Percentiles rank a stretch among this genome's conserved stretches.
Evolutionary conservation across 2,888 invertebrate species (phyloP).

Genomic region (Tenthredo livida): DNA sequence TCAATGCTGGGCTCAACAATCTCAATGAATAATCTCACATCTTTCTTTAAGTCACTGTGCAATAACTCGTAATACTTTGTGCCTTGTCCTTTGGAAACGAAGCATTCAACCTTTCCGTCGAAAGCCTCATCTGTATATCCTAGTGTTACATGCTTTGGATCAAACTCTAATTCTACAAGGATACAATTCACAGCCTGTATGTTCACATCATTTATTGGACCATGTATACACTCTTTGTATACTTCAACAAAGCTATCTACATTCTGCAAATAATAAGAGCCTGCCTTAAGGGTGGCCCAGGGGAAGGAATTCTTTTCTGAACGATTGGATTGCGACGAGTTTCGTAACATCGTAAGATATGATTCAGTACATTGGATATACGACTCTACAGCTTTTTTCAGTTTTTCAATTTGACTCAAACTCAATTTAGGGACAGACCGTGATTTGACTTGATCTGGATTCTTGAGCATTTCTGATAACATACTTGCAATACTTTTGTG

Average conservation of each 20-base stretch:
- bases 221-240: neutral
- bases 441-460: slow-evolving; percentile 36
- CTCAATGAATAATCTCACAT: slow-evolving; percentile 17
- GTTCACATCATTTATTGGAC: neutral
- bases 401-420: neutral
- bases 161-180: slow-evolving; percentile 18
- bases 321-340: slow-evolving; percentile 10
- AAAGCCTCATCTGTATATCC: slow-evolving; percentile 29
- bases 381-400: slow-evolving; percentile 2
- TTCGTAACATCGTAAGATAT: slow-evolving; percentile 16
- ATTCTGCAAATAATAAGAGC: slow-evolving; percentile 20
- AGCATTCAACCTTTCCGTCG: slow-evolving; percentile 26
- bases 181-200: neutral
- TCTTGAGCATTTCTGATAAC: slow-evolving; percentile 58
- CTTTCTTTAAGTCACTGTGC: slow-evolving; percentile 28
- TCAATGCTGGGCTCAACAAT: slow-evolving; percentile 2
- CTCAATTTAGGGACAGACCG: neutral
- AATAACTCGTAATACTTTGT: slow-evolving; percentile 27
- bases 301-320: slow-evolving; percentile 29
- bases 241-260: slow-evolving; percentile 6
- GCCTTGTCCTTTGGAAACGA: slow-evolving; percentile 36
- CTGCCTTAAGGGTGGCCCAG: slow-evolving; percentile 24
- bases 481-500: slow-evolving; percentile 54
- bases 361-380: neutral
- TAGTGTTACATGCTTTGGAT: slow-evolving; percentile 22